Evolutionary conservation across 2,888 invertebrate species (phyloP), one percentile per base, ranked within the genome.

Genomic region (Furcula furcula): DNA sequence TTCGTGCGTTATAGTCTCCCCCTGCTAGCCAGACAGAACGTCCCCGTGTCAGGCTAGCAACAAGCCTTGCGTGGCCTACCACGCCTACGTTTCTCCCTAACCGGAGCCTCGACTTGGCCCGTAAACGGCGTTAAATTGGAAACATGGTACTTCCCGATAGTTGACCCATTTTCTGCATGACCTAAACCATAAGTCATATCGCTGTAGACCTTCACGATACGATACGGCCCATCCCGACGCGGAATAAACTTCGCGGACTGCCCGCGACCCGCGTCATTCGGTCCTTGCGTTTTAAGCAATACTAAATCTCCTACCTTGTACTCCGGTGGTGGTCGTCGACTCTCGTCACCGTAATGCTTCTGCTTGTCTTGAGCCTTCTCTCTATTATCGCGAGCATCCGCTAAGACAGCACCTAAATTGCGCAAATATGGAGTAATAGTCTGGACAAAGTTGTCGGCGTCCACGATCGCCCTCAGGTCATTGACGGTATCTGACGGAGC

Each of bases 271-370:
- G 27, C 9, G 7, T 35, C 21, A 7, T 32, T 37, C 3, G 12
- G 12, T 0, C 32, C 32, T 4, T 33, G 37, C 0, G 33, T 25
- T 4, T 37, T 37, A 5, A 37, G 9, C 1, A 37, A 19, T 1
- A 36, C 36, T 1, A 31, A 15, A 13, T 36, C 31, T 5, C 36
- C 29, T 1, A 16, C 10, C 1, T 6, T 7, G 14, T 31, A 36
- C 2, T 16, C 23, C 1, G 22, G 31, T 6, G 36, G 27, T 3
- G 36, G 28, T 7, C 36, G 36, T n/a, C 36, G 31, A 2, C 16
- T 6, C 16, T 31, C 31, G 16, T 36, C 36, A 2, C 31, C 36
- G 7, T 22, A 31, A 2, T 22, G 18, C 6, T 36, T 36, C 13
- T 31, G 36, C 3, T 4, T 21, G 3, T 22, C 36, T 21, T 35